Percentiles rank a stretch among this genome's conserved stretches.
Evolutionary conservation across 2,888 invertebrate species (phyloP).

Genomic region (Syrista parreyssii): DNA sequence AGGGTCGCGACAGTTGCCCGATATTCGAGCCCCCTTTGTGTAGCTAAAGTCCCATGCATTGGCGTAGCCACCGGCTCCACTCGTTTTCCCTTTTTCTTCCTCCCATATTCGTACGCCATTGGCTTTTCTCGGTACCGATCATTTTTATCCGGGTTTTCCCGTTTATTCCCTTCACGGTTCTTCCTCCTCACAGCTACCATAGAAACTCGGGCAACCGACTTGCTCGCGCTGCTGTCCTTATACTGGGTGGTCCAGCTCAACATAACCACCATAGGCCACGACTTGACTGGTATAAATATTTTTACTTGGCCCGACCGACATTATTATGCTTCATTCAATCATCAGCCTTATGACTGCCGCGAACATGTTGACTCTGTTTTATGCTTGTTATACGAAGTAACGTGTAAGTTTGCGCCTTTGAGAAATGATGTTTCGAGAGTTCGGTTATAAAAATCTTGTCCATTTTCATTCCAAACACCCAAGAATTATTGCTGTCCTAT

Average conservation of each 20-base stretch:
- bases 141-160: neutral
- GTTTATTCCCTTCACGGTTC: neutral
- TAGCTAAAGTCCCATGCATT: slow-evolving; percentile 42
- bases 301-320: no score
- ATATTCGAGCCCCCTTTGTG: slow-evolving; percentile 61
- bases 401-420: neutral
- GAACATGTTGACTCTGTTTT: no score
- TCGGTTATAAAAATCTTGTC: neutral
- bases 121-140: slow-evolving; percentile 19
- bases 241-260: neutral
- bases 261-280: neutral
- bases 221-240: no score
- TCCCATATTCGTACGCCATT: slow-evolving; percentile 12
- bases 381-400: neutral
- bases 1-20: slow-evolving; percentile 61
- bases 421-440: neutral
- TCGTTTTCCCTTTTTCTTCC: neutral
- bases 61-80: neutral
- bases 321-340: no score
- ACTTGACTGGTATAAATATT: no score
- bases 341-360: no score
- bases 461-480: neutral
- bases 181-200: neutral
- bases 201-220: neutral
- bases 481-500: no score